Evolutionary conservation across 2,797 vertebrate species (phyloP).

Genomic region (Sebastes cheni): DNA sequence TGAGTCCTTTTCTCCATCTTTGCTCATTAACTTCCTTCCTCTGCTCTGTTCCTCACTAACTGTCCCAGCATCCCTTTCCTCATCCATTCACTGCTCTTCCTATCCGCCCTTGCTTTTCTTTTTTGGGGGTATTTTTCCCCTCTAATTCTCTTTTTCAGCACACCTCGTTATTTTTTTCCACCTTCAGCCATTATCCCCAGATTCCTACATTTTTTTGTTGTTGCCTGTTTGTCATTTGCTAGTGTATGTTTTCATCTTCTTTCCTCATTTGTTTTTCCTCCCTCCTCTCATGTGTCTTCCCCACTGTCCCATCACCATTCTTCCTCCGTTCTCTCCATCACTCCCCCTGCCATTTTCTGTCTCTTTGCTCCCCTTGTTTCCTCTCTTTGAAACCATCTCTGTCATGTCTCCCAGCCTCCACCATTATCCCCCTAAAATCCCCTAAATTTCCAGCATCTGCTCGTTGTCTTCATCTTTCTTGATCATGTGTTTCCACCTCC

Average conservation of each 20-base stretch:
- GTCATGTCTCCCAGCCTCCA: constrained; percentile 28
- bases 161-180: constrained; percentile 58
- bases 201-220: constrained; percentile 31
- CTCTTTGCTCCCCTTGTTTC: constrained; percentile 42
- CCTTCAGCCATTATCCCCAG: constrained; percentile 31
- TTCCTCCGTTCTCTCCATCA: constrained; percentile 15
- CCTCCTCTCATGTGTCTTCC: constrained; percentile 2
- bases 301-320: constrained; percentile 32
- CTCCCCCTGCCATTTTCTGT: constrained; percentile 27
- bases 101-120: not conserved
- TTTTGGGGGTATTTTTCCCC: not conserved
- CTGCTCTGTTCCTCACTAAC: constrained; percentile 12
- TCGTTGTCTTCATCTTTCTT: constrained; percentile 23
- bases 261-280: constrained; percentile 34
- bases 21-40: constrained; percentile 41
- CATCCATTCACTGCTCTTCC: constrained; percentile 1
- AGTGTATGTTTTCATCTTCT: constrained; percentile 14
- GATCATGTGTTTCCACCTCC: constrained; percentile 38
- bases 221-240: constrained; percentile 28
- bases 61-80: constrained; percentile 31
- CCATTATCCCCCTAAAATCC: constrained; percentile 38
- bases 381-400: constrained; percentile 47
- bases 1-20: not conserved
- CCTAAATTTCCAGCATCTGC: constrained; percentile 22
- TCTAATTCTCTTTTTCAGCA: constrained; percentile 31